These are phyloP conservation scores for Athrips mouffetella DNA, from an alignment of 2,888 invertebrate genomes.

Conservation along the genomic window DNA sequence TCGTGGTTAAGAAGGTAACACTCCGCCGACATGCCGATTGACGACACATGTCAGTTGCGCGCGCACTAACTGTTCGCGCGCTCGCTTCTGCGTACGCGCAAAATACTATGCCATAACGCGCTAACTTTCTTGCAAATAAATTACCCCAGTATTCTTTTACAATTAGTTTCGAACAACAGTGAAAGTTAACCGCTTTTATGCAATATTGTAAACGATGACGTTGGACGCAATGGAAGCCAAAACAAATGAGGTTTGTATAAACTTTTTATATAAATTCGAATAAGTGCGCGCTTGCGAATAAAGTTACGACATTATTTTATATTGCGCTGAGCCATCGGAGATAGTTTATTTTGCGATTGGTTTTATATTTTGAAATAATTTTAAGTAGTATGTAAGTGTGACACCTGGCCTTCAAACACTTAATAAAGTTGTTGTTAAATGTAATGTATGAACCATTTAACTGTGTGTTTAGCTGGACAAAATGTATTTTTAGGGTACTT, in stretches of 20 bases:
- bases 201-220: neutral
- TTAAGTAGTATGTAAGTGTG: too few relatives aligned
- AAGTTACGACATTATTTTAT: neutral
- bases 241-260: constrained; percentile 41
- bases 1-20: neutral
- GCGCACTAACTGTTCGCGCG: constrained; percentile 45
- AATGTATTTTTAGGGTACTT: too few relatives aligned
- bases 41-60: constrained; percentile 35
- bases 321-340: neutral
- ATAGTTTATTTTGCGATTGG: neutral
- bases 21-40: constrained; percentile 2
- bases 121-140: constrained; percentile 31
- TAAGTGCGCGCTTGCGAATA: constrained; percentile 7
- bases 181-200: constrained; percentile 11
- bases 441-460: too few relatives aligned
- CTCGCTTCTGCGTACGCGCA: constrained; percentile 43
- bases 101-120: constrained; percentile 35
- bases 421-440: too few relatives aligned
- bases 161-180: constrained; percentile 23
- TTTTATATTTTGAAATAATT: too few relatives aligned
- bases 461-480: too few relatives aligned
- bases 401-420: too few relatives aligned
- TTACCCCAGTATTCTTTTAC: neutral
- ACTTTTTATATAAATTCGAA: neutral
- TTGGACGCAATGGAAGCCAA: constrained; percentile 41